A percentile compares a stretch with the other conserved stretches of the same genome.
These are phyloP conservation scores for Camponotus vicinus DNA, from an alignment of 1,140 invertebrate species.

Conservation along the genomic window DNA sequence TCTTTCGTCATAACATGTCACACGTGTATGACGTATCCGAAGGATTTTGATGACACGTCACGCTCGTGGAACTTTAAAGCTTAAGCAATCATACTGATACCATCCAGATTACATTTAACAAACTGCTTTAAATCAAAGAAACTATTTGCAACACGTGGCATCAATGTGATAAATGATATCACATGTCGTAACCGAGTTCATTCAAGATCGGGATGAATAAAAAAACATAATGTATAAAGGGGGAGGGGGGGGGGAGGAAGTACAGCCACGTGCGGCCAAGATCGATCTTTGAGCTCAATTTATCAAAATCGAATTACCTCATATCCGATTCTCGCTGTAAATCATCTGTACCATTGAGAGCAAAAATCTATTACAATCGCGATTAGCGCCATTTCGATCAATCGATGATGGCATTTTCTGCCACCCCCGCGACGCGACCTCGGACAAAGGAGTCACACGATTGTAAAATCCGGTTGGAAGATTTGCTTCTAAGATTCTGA, in stretches of 20 bases:
- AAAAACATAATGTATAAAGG: background rate
- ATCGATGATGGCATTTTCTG: background rate
- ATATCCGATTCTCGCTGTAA: too few relatives aligned
- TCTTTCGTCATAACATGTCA: conserved; percentile 8
- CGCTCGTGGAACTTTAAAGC: background rate
- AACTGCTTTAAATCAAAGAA: background rate
- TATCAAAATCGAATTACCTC: background rate
- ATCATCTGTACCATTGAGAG: background rate
- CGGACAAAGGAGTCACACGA: background rate
- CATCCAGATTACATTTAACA: background rate
- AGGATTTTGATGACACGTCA: background rate
- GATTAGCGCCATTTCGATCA: background rate
- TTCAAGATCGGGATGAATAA: too few relatives aligned
- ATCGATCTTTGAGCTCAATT: conserved; percentile 9
- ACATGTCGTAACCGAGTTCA: background rate
- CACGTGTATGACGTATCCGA: background rate
- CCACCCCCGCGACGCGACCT: background rate
- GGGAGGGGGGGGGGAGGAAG: background rate
- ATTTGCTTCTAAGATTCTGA: background rate
- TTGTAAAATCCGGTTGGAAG: background rate
- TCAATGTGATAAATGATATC: background rate
- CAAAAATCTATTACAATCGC: background rate
- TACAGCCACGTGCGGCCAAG: background rate
- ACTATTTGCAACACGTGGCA: background rate
- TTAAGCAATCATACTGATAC: background rate